Percentiles rank a stretch among this genome's conserved stretches.
Conservation (phyloP, 2,888 invertebrate species). For the Iphiclides podalirius region DNA sequence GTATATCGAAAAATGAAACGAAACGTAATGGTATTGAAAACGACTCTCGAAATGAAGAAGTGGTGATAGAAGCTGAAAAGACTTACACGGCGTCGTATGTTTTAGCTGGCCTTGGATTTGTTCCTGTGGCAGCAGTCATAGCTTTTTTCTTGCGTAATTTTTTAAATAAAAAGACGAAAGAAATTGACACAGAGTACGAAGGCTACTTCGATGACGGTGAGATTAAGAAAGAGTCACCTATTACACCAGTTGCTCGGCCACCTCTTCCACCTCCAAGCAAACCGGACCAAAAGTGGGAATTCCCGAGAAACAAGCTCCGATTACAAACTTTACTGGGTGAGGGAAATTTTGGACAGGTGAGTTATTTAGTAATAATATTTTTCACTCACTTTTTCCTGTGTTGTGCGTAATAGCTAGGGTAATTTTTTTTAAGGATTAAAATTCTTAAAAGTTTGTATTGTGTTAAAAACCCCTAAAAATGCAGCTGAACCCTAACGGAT, state of each 20-base stretch:
- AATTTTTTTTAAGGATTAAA: too few species aligned
- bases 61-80: conserved; percentile 79
- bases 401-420: too few species aligned
- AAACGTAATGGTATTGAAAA: conserved; percentile 38
- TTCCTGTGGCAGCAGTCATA: conserved; percentile 80
- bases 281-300: conserved; percentile 85
- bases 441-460: too few species aligned
- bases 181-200: conserved; percentile 80
- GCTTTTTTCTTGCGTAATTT: conserved; percentile 78
- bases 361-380: conserved; percentile 16
- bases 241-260: conserved; percentile 78
- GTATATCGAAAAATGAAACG: conserved; percentile 42
- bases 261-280: conserved; percentile 74
- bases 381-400: too few species aligned
- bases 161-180: conserved; percentile 76
- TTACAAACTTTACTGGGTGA: conserved; percentile 90
- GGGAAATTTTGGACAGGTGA: conserved; percentile 90
- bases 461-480: too few species aligned
- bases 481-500: too few species aligned
- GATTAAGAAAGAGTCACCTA: conserved; percentile 71
- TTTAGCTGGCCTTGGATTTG: conserved; percentile 80
- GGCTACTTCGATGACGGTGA: conserved; percentile 81
- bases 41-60: conserved; percentile 68
- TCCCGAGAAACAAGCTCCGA: conserved; percentile 87
- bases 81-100: conserved; percentile 82